Evolutionary conservation across 2,113 vertebrate genomes (phyloP).

Genomic region (Perca flavescens): DNA sequence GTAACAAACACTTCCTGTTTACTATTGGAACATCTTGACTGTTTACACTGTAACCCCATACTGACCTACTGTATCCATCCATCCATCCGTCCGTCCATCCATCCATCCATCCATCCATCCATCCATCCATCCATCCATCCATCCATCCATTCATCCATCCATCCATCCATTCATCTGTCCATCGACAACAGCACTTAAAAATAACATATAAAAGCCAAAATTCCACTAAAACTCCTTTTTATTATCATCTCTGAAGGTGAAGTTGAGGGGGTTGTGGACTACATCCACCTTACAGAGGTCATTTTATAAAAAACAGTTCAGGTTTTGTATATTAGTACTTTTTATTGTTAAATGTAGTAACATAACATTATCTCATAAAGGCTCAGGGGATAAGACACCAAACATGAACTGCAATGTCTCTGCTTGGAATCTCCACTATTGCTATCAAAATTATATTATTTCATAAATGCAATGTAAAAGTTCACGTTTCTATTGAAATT

Average conservation of each 20-base stretch:
- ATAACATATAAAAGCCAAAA: background rate
- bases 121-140: background rate
- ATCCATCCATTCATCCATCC: background rate
- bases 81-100: background rate
- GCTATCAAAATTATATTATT: background rate
- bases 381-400: background rate
- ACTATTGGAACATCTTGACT: slow-evolving; percentile 18
- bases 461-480: background rate
- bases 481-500: background rate
- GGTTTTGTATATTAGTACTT: background rate
- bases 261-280: background rate
- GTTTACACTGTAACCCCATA: slow-evolving; percentile 47
- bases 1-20: slow-evolving; percentile 75
- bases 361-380: background rate
- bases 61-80: slow-evolving; percentile 27
- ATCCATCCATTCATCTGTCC: no score
- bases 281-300: background rate
- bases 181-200: background rate
- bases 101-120: no score
- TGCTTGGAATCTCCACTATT: background rate
- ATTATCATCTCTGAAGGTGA: background rate
- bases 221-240: background rate
- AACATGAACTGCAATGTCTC: background rate
- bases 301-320: background rate
- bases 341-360: background rate